Evolutionary conservation across 37 sponge, comb jelly and placozoan genomes (phyloP).

Genomic region (Corticium candelabrum): DNA sequence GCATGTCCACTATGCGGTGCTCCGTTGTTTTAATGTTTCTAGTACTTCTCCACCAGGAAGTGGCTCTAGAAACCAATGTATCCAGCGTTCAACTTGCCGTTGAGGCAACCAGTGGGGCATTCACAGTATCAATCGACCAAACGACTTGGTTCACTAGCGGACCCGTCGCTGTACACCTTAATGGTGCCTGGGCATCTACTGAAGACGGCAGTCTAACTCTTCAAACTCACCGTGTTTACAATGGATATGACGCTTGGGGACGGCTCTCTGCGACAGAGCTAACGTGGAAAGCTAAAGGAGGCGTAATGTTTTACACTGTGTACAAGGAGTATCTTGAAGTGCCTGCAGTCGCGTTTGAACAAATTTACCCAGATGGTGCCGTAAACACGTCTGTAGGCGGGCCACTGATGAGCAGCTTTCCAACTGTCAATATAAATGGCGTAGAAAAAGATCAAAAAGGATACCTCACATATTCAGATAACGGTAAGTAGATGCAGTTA

Average conservation of each 20-base stretch:
- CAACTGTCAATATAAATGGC: conserved; percentile 33
- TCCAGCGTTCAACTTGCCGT: too few species aligned
- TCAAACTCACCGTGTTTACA: background rate
- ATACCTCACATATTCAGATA: conserved; percentile 41
- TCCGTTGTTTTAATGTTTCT: too few species aligned
- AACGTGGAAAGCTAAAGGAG: conserved; percentile 2
- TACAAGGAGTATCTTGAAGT: conserved; percentile 10
- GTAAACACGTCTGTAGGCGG: conserved; percentile 3
- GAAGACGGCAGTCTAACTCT: conserved; percentile 6
- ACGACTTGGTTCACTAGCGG: conserved; percentile 13
- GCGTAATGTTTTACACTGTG: conserved; percentile 16
- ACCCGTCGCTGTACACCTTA: conserved; percentile 9
- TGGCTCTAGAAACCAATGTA: too few species aligned
- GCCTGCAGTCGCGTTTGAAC: conserved; percentile 22
- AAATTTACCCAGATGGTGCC: conserved; percentile 14
- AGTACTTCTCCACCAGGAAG: too few species aligned
- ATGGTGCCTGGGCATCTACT: conserved; percentile 14
- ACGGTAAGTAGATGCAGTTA: conserved; percentile 24
- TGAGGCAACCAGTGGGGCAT: too few species aligned
- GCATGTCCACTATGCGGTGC: too few species aligned
- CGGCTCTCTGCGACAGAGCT: background rate
- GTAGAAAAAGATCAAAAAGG: conserved; percentile 17
- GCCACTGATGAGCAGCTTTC: conserved; percentile 24
- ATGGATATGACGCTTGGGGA: conserved; percentile 25
- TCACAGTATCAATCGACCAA: background rate